phyloP scores from a whole-genome alignment of 2,888 invertebrate genomes.

The Adineta ricciae region DNA sequence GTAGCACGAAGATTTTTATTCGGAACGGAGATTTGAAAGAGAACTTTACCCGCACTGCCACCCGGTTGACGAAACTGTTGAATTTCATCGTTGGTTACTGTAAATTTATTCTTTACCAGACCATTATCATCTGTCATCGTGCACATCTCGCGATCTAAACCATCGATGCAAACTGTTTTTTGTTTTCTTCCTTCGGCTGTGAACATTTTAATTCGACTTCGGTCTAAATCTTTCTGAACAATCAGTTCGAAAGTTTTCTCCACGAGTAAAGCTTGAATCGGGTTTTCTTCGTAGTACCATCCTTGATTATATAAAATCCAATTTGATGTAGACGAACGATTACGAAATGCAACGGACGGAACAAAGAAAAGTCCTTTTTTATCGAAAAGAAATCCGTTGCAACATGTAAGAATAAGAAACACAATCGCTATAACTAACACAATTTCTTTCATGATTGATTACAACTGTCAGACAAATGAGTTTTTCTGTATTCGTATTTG shows the following conservation, averaged over 20 bases:
- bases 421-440: too few relatives aligned
- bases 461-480: not conserved
- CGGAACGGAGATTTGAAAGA: not conserved
- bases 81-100: not conserved
- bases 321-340: not conserved
- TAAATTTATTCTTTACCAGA: not conserved
- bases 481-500: not conserved
- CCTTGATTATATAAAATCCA: slow-evolving; percentile 13
- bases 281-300: not conserved
- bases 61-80: not conserved
- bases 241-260: not conserved
- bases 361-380: not conserved
- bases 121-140: not conserved
- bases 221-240: not conserved
- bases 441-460: not conserved
- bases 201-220: not conserved
- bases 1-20: not conserved
- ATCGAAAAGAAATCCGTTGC: not conserved
- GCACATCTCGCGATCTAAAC: not conserved
- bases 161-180: not conserved
- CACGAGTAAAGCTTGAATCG: not conserved
- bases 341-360: not conserved
- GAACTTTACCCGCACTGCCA: not conserved
- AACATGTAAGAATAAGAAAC: not conserved
- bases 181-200: not conserved